phyloP scores from a whole-genome alignment of 2,797 vertebrate species.

The Microctenopoma stevenorrisi region DNA sequence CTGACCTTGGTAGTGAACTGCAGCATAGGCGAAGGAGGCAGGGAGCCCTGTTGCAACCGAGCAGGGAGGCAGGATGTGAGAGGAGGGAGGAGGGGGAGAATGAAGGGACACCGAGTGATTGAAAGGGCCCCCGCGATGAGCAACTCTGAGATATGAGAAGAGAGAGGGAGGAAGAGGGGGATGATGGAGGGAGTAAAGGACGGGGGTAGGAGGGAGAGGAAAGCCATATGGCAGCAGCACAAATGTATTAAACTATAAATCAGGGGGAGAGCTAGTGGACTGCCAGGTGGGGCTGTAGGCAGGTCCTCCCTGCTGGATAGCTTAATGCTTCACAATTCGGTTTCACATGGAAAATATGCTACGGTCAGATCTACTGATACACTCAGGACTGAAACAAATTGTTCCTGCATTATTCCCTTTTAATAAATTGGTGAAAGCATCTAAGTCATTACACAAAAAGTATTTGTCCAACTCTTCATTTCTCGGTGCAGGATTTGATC shows the following conservation, averaged over 20 bases:
- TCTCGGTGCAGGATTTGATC: background rate
- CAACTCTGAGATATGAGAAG: slow-evolving; percentile 70
- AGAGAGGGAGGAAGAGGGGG: slow-evolving; percentile 34
- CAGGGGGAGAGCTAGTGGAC: slow-evolving; percentile 69
- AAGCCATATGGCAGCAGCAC: slow-evolving; percentile 81
- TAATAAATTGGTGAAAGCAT: background rate
- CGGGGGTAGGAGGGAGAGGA: slow-evolving; percentile 49
- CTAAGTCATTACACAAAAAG: background rate
- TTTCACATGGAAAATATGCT: slow-evolving; percentile 16
- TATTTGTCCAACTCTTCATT: background rate
- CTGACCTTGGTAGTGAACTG: slow-evolving; percentile 87
- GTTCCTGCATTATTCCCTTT: background rate
- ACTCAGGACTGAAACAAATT: background rate
- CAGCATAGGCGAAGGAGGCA: slow-evolving; percentile 49
- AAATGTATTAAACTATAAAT: slow-evolving; percentile 86
- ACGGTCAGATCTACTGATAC: background rate
- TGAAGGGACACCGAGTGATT: slow-evolving; percentile 65
- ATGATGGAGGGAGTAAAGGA: slow-evolving; percentile 54
- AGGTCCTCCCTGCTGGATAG: slow-evolving; percentile 61
- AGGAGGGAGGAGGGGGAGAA: slow-evolving; percentile 33
- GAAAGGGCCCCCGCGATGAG: slow-evolving; percentile 77
- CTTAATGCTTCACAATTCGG: slow-evolving; percentile 25
- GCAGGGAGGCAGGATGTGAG: slow-evolving; percentile 31
- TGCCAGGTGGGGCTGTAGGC: slow-evolving; percentile 71
- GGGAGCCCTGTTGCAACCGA: slow-evolving; percentile 55